Evolutionary conservation across 2,797 vertebrate species (phyloP).

Genomic region (Octomys mimax): DNA sequence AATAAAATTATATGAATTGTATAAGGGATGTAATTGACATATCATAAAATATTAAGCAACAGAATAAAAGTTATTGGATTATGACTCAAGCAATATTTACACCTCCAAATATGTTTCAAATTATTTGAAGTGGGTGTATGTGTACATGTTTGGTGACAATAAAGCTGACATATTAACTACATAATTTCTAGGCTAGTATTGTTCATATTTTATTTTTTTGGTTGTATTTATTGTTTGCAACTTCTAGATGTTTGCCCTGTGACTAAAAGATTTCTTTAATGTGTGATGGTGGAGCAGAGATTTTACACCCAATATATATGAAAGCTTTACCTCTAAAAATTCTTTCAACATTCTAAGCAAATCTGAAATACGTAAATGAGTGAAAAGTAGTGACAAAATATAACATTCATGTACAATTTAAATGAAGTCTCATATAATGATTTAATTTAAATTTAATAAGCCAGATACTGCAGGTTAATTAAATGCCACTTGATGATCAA

Average conservation of each 20-base stretch:
- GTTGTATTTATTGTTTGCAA: background rate
- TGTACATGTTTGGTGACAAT: background rate
- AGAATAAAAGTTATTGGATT: background rate
- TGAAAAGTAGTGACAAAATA: constrained; percentile 73
- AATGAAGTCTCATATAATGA: constrained; percentile 86
- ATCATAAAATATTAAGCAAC: background rate
- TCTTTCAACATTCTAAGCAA: constrained; percentile 72
- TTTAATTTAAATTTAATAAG: constrained; percentile 88
- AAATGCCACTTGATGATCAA: constrained; percentile 87
- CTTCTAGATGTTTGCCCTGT: constrained; percentile 33
- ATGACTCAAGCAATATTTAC: background rate
- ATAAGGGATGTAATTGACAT: background rate
- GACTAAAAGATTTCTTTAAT: constrained; percentile 81
- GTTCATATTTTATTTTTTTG: background rate
- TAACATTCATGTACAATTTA: constrained; percentile 78
- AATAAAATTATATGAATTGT: constrained; percentile 1
- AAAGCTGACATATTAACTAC: background rate
- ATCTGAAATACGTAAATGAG: constrained; percentile 69
- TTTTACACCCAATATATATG: constrained; percentile 69
- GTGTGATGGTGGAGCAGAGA: constrained; percentile 69
- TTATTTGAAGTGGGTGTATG: background rate
- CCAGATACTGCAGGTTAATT: constrained; percentile 87
- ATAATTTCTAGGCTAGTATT: background rate
- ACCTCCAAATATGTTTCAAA: background rate
- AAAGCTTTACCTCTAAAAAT: constrained; percentile 67